Evolutionary conservation across 2,888 invertebrate species (phyloP), one percentile per base, ranked within the genome.

Genomic region (Achlya flavicornis): DNA sequence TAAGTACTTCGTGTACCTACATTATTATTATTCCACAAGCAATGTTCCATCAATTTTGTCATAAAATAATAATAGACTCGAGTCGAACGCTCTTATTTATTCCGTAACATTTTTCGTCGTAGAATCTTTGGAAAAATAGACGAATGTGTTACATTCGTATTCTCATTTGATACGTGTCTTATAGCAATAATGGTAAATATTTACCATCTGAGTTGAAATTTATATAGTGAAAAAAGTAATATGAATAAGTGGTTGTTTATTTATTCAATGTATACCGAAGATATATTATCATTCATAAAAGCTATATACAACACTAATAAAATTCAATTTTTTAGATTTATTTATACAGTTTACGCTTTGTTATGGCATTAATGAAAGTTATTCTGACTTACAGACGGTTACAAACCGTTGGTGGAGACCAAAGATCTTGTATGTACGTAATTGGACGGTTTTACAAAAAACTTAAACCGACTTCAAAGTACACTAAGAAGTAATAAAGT

Each of bases 81-180:
- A 38, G 61, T 32, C 61, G 0, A 41, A 26, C 19, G 60, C 12
- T 69, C 64, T 33, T 41, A 71, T 77, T 75, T 69, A 71, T 73
- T 73, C 66, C 66, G 19, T 67, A 77, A 71, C 66, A 73, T 75
- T 75, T 75, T 69, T 77, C 72, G 65, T 67, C 67, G 66, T 60
- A 61, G 64, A 62, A 46, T 63, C 53, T 8, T 19, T 65, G 61
- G 63, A 74, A 72, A 72, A 69, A 74, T 74, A 48, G 33, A 60
- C 64, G 57, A 38, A 10, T 41, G 43, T 60, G n/a, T 12, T 43
- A 59, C 41, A 60, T 41, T 43, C 59, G 59, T 10, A 35, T 59
- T 43, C 60, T 60, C 60, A 60, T 60, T 43, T 11, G 6, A 43
- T 43, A 41, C 41, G 5, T 10, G 60, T 16, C 16, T 41, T 43